Conservation (phyloP, 2,797 vertebrate genomes). For the Bryconaethiops microstoma region DNA sequence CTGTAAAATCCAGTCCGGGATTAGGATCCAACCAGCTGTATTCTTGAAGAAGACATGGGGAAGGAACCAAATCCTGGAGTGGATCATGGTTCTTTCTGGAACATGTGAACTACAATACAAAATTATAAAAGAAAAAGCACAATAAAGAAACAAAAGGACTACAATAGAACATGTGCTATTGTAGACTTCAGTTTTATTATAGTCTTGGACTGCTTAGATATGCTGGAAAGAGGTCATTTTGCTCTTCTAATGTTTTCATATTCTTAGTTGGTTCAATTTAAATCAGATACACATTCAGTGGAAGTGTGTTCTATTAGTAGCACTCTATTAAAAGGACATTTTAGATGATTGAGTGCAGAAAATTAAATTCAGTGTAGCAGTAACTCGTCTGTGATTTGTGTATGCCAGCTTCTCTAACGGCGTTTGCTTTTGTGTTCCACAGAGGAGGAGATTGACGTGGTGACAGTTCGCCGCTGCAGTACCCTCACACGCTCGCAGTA, state of each 20-base stretch:
- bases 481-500: constrained; percentile 58
- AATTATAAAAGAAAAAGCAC: too few species aligned
- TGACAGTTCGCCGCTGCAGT: constrained; percentile 69
- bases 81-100: neutral
- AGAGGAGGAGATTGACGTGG: constrained; percentile 85
- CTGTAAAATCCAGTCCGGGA: neutral
- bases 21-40: neutral
- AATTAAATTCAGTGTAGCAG: neutral
- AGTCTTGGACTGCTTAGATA: too few species aligned
- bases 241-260: too few species aligned
- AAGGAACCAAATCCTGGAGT: neutral
- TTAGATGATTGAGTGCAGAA: too few species aligned
- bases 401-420: too few species aligned
- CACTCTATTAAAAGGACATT: neutral
- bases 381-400: neutral
- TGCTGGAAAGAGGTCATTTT: too few species aligned
- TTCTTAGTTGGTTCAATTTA: too few species aligned
- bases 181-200: too few species aligned
- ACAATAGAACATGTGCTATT: too few species aligned
- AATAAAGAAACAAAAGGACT: too few species aligned
- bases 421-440: neutral
- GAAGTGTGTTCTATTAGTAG: neutral
- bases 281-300: too few species aligned
- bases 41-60: neutral
- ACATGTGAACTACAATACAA: too few species aligned